These are phyloP conservation scores for Nyctalus aviator DNA, from an alignment of 2,797 vertebrate genomes.

Conservation along the genomic window DNA sequence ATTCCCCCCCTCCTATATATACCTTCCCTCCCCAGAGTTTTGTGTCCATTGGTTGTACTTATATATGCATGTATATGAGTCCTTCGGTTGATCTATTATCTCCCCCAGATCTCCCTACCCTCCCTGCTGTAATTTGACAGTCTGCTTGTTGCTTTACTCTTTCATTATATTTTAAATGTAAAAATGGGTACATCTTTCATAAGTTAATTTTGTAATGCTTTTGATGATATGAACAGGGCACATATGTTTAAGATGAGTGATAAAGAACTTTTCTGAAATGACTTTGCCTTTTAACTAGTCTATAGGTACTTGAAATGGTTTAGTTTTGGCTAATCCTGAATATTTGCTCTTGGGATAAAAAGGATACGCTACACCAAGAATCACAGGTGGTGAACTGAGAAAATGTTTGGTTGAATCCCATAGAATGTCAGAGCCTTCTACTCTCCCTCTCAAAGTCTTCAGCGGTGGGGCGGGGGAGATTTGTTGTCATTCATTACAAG, in stretches of 20 bases:
- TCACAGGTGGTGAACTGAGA: not conserved
- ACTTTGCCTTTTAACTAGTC: constrained; percentile 24
- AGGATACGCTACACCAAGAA: not conserved
- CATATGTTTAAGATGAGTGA: not conserved
- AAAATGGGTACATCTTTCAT: not conserved
- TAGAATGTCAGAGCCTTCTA: not conserved
- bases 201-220: constrained; percentile 42
- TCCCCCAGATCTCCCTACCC: too few species aligned
- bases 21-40: too few species aligned
- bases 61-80: too few species aligned
- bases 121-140: too few species aligned
- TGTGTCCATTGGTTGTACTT: too few species aligned
- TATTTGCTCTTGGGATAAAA: constrained; percentile 30
- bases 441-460: not conserved
- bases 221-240: not conserved
- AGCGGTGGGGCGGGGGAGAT: not conserved
- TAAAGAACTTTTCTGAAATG: not conserved
- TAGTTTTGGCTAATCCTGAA: not conserved
- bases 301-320: not conserved
- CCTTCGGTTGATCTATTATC: too few species aligned
- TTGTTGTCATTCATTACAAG: not conserved
- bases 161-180: constrained; percentile 17
- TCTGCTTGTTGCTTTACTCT: too few species aligned
- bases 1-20: too few species aligned
- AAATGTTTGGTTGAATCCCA: not conserved